Evolutionary conservation across 2,888 invertebrate genomes (phyloP).

Genomic region (Halocaridina rubra): DNA sequence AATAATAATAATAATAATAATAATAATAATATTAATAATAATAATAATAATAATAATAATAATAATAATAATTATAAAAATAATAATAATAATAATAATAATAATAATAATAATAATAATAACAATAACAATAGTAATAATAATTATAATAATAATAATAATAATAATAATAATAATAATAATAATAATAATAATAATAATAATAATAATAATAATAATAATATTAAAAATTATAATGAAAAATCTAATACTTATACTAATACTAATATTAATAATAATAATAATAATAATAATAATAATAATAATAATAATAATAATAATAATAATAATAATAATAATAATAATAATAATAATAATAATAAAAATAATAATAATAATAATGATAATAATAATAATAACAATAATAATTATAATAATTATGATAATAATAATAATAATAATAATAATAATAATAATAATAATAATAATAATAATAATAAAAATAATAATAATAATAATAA

Average conservation of each 20-base stretch:
- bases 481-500: neutral
- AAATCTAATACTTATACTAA: too few species aligned
- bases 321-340: neutral
- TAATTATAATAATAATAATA: neutral
- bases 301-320: neutral
- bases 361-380: neutral
- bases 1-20: neutral
- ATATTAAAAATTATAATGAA: too few species aligned
- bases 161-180: neutral
- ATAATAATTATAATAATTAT: too few species aligned
- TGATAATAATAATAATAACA: neutral
- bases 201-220: neutral
- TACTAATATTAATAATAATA: neutral
- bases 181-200: neutral
- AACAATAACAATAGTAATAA: neutral
- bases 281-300: neutral
- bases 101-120: neutral
- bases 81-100: neutral
- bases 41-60: neutral
- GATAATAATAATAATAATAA: neutral
- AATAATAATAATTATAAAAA: neutral
- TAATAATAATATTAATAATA: neutral
- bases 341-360: neutral
- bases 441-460: neutral
- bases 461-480: neutral